Conservation (phyloP, 2,113 vertebrate genomes). For the Sinocyclocheilus anophthalmus region DNA sequence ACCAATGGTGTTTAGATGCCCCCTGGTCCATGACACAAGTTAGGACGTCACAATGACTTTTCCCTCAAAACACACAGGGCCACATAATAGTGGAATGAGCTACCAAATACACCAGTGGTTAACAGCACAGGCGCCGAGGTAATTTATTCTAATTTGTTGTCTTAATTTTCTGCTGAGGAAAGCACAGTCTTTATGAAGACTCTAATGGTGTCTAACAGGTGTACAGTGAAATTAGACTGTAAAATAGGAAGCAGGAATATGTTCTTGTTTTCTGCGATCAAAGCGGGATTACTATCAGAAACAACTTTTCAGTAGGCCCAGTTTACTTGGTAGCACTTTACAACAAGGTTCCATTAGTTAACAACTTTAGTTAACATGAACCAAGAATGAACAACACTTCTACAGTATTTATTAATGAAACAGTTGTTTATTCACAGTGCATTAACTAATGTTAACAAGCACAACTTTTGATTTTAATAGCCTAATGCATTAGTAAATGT, state of each 20-base stretch:
- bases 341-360: no score
- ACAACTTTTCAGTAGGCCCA: not conserved
- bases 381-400: no score
- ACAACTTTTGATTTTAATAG: no score
- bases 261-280: not conserved
- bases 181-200: not conserved
- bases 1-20: not conserved
- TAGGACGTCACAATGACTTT: not conserved
- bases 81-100: conserved; percentile 3
- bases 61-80: not conserved
- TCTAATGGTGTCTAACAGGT: not conserved
- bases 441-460: no score
- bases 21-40: not conserved
- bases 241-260: not conserved
- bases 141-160: not conserved
- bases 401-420: no score
- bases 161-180: not conserved
- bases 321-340: no score
- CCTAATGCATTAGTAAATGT: no score
- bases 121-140: not conserved
- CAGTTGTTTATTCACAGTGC: no score
- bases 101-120: not conserved
- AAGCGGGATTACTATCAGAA: not conserved
- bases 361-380: no score
- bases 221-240: not conserved